Base-by-base conservation (phyloP, 1,140 invertebrate species). In the Aphaenogaster ashmeadi region DNA sequence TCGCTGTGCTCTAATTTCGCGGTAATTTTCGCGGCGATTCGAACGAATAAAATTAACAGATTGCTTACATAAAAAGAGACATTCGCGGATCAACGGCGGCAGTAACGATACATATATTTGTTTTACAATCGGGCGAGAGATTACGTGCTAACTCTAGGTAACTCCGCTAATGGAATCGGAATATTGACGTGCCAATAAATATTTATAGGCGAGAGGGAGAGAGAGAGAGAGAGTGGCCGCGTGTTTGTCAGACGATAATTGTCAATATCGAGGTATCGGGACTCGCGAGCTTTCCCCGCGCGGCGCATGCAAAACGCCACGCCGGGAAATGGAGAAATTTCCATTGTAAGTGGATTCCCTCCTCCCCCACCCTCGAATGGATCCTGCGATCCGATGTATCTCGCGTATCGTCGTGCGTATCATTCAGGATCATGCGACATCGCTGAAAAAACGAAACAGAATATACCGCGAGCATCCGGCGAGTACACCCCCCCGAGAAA, bases 321-420 rank as follows among this genome's bases (percentile, higher is more conserved):
- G 60, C 47, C 83, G 52, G 80, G 85, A 91, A 91, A 91, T 91
- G 88, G 89, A 89, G 86, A 89, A 91, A 91, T 91, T 91, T 86
- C 89, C 90, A 91, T 91, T 87, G 86, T 88, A 91, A 91, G 90
- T 91, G 88, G 83, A 91, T 91, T 91, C 87, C 41, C 41, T 21
- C 41, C 5, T 58, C 75, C 86, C 66, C 62, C 15, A 3, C 18
- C 72, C 67, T 54, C 86, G 80, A 91, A 91, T 88, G 71, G 62
- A 90, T 90, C 86, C 75, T 64, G 38, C 44, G 58, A 81, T 50
- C 54, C 74, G 11, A 21, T 50, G n/a, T 81, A 66, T 86, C 21
- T 77, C 58, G 13, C n/a, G 33, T 38, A 52, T 78, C 21, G 47
- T 66, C 15, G 56, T 56, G 47, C 9, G 41, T 44, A n/a, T 50